Evolutionary conservation across 2,888 invertebrate genomes (phyloP), one percentile per base, ranked within the genome.

Genomic region (Lacanobia wlatinum): DNA sequence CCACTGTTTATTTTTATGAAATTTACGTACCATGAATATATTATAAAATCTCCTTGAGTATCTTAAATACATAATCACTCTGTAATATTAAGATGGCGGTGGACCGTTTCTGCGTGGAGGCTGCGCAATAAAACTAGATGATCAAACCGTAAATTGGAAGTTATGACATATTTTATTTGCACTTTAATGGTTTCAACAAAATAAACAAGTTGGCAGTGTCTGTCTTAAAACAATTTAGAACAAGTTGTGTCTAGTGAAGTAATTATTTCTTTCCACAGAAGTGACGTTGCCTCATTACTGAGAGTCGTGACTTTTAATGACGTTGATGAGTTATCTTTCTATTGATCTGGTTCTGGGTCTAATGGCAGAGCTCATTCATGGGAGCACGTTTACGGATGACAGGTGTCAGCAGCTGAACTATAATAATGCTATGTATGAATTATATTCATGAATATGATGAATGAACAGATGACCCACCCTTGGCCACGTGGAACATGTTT

Each of bases 111-210:
- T 53, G 18, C 16, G 65, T 21, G 55, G 38, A 66, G 63, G 34
- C 59, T 53, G 12, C 66, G 67, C 52, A 75, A 63, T 82, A 84
- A 81, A 81, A 81, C 77, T 77, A 75, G 59, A 78, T 76, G 76
- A 78, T 80, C 67, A 69, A 69, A 68, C 61, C 71, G 74, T 85
- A 79, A 87, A 79, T 80, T 65, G 69, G 79, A 76, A 78, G 80
- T 80, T 79, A 86, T 82, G 78, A 75, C 78, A 78, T 68, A 73
- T 80, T 87, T 83, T 84, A 87, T 83, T 82, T 55, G 66, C 73
- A 80, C 46, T 65, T 63, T 82, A 80, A 87, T 80, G 76, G 75
- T 64, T 83, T 73, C 43, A 69, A 72, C 28, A 80, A 80, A 82
- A 83, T 76, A 83, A 85, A 82, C 79, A 85, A 78, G 67, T 55